A percentile compares a stretch with the other conserved stretches of the same genome.
Evolutionary conservation across 2,797 vertebrate genomes (phyloP).

Genomic region (Eulemur rubriventer): DNA sequence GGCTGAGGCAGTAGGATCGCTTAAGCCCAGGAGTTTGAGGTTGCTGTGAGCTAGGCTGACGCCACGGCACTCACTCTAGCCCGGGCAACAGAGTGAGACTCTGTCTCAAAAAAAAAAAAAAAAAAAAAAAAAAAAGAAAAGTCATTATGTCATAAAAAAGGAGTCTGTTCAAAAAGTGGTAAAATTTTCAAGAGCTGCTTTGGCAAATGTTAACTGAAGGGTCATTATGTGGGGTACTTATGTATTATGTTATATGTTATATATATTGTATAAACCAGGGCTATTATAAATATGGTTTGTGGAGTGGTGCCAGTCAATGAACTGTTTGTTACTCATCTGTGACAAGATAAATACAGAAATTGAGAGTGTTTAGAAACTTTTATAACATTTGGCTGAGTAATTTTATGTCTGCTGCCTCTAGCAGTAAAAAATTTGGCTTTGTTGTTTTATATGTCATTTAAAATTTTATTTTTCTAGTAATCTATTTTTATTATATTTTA

Average conservation of each 20-base stretch:
- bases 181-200: conserved; percentile 54
- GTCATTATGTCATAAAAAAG: conserved; percentile 42
- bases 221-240: conserved; percentile 34
- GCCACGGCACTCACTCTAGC: too few species aligned
- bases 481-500: conserved; percentile 14
- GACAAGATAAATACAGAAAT: background rate
- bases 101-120: too few species aligned
- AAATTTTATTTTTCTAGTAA: background rate
- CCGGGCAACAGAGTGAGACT: too few species aligned
- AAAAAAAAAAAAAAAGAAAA: too few species aligned
- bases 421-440: background rate
- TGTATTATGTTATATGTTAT: background rate
- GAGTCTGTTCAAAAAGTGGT: conserved; percentile 40
- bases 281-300: background rate
- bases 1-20: too few species aligned
- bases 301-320: background rate
- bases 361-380: background rate
- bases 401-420: background rate
- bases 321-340: background rate
- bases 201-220: conserved; percentile 49
- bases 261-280: background rate
- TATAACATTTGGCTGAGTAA: background rate
- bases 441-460: background rate
- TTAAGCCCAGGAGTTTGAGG: too few species aligned
- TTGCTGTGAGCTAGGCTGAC: too few species aligned